These are phyloP conservation scores for Champsocephalus gunnari DNA, from an alignment of 2,797 vertebrate genomes.

Conservation along the genomic window DNA sequence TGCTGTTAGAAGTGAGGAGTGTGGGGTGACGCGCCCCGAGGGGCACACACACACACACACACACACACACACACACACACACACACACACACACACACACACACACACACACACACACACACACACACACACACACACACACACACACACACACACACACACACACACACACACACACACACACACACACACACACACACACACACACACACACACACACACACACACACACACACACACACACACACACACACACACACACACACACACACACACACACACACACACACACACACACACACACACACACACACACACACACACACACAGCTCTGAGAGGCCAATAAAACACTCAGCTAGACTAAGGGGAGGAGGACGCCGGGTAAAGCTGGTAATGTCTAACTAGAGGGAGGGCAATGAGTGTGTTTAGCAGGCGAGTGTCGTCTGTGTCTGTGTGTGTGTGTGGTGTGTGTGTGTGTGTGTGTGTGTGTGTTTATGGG, in stretches of 20 bases:
- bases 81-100: neutral
- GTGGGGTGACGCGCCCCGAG: conserved; percentile 57
- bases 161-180: neutral
- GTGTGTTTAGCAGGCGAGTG: conserved; percentile 63
- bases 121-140: neutral
- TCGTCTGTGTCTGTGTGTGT: conserved; percentile 41
- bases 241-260: too few species aligned
- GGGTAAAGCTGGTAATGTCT: conserved; percentile 74
- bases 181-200: too few species aligned
- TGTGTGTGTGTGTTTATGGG: conserved; percentile 52
- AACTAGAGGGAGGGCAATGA: conserved; percentile 71
- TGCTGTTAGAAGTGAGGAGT: conserved; percentile 56
- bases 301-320: too few species aligned
- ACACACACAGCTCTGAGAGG: conserved; percentile 60
- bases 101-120: too few species aligned
- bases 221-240: too few species aligned
- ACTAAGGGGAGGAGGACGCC: conserved; percentile 43
- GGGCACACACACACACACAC: conserved; percentile 25
- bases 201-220: too few species aligned
- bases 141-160: too few species aligned
- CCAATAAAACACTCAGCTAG: conserved; percentile 73
- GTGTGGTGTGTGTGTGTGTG: conserved; percentile 42
- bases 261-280: too few species aligned
- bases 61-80: too few species aligned
- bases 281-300: too few species aligned